These are phyloP conservation scores for Syngnathus floridae DNA, from an alignment of 2,113 vertebrate species.

Conservation along the genomic window DNA sequence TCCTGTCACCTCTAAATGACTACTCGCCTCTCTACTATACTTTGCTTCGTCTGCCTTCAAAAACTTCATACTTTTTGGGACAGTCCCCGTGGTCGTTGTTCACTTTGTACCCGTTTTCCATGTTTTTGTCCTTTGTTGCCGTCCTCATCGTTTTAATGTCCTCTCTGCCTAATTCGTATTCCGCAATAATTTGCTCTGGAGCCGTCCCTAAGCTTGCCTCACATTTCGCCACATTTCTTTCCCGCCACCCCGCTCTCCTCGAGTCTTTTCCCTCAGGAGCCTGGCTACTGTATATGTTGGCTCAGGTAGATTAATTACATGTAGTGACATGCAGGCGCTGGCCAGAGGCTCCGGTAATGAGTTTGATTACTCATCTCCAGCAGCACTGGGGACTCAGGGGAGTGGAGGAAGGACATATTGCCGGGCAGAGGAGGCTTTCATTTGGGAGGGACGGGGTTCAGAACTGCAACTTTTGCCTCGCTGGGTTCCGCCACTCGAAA, in stretches of 20 bases:
- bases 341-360: conserved; percentile 67
- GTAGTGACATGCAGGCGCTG: conserved; percentile 57
- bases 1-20: conserved; percentile 18
- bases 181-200: conserved; percentile 17
- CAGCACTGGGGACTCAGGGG: conserved; percentile 49
- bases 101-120: not conserved
- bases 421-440: conserved; percentile 35
- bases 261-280: conserved; percentile 18
- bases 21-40: not conserved
- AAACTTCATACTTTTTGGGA: not conserved
- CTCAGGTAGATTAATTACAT: conserved; percentile 69
- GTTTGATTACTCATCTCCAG: conserved; percentile 70
- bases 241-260: not conserved
- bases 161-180: conserved; percentile 12
- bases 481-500: conserved; percentile 12
- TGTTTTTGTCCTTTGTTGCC: not conserved
- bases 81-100: not conserved
- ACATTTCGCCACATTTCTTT: not conserved
- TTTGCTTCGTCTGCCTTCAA: conserved; percentile 3
- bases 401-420: conserved; percentile 42
- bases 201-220: not conserved
- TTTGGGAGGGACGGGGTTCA: conserved; percentile 1
- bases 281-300: conserved; percentile 39
- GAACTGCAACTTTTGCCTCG: conserved; percentile 23
- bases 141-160: not conserved